Base-by-base conservation (phyloP, 2,888 invertebrate species). In the Aricia artaxerxes region DNA sequence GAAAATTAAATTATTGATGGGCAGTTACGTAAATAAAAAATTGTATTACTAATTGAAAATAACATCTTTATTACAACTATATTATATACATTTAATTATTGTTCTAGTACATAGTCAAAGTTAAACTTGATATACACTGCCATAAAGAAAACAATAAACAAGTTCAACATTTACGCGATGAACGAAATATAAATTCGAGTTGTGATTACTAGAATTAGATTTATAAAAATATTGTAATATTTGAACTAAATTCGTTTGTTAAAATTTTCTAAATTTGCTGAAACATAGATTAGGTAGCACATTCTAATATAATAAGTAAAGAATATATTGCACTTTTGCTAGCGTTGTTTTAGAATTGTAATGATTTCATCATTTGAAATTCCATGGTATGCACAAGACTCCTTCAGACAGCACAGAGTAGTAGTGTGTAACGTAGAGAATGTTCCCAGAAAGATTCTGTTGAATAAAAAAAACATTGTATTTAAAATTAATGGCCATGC, bases 381-480 rank as follows among this genome's bases (percentile, higher is more conserved):
- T 97, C 98, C 98, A 99, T 31, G 99, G 99, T 88, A 99, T 97
- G 88, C 98, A 98, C 79, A 98, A 95, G 80, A 97, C 97, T 1
- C 99, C 99, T 90, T 99, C 98, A 0, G 97, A 96, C 87, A 98
- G 95, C 77, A 99, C 97, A 0, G 98, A 98, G 88, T 98, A 99
- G 91, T 98, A 99, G 88, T 98, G 98, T 0, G 98, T 97, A 79
- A 99, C 96, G 88, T 97, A 97, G 3, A 99, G 90, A 84, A 96
- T 96, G 77, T 97, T 95, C 77, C 96, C 97, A 81, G 95, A 93
- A n/a, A 97, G 91, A 86, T 92, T 90, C 90, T 95, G 94, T 79
- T 2, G 92, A 57, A 57, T 4, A 94, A 80, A 85, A 85, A 85
- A 84, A 5, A 72, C 13, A 69, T 35, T 69, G 31, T 11, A 64